Base-by-base conservation (phyloP, 2,113 vertebrate genomes). In the Salvator merianae region DNA sequence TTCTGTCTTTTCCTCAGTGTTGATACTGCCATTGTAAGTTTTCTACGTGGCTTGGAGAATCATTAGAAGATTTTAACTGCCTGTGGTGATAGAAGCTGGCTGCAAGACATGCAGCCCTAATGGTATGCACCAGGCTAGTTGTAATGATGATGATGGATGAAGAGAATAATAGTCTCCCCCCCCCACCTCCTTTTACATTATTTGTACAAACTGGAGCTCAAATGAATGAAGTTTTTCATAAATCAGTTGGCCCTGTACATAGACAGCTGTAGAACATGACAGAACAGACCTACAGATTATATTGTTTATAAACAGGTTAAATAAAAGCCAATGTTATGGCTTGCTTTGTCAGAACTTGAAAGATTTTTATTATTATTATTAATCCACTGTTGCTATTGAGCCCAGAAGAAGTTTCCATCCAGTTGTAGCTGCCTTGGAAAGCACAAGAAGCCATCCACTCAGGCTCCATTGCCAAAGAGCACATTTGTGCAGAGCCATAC, bases 121-220 rank as follows among this genome's bases (percentile, higher is more conserved):
- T 78, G 86, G 84, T 83, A 91, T 91, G 90, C 82, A 79, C 84
- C 77, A 72, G 80, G 88, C 88, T 88, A 89, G 93, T 89, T 76
- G 85, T 79, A 73, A 75, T 3, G 20, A 87, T 20, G 93, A 88
- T 94, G 94, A 95, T 86, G 90, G 94, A 95, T 90, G 87, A 71
- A 81, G 53, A 26, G 82, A 87, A 86, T 65, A 88, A 88, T 87
- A 43, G 62, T 91, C 86, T 80, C 90, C 65, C 22, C 69, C 40
- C 71, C 26, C 34, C 32, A 9, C 32, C n/a, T n/a, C 80, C 78
- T 83, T 88, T 88, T 86, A 89, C 87, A 88, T 70, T 92, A 80
- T 93, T 92, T 93, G 89, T 80, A 92, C 90, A 93, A 87, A 87
- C 84, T 28, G 8, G 89, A 92, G 78, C 86, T 66, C 2, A 78